These are phyloP conservation scores for Alsophila aescularia DNA, from an alignment of 2,888 invertebrate species.

Conservation along the genomic window DNA sequence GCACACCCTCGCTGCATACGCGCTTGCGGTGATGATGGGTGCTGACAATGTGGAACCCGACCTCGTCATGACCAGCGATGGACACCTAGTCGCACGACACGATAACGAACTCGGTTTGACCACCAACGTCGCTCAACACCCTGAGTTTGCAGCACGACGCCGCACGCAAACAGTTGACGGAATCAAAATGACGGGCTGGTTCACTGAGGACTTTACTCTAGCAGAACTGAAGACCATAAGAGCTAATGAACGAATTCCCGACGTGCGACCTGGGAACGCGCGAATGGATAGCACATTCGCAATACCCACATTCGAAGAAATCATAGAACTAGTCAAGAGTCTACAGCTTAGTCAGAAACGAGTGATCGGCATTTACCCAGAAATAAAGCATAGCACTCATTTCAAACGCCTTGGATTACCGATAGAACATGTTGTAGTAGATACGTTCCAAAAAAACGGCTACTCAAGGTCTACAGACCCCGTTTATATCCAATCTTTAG, in stretches of 20 bases:
- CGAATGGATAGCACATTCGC: slow-evolving; percentile 64
- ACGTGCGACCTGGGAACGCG: slow-evolving; percentile 67
- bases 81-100: slow-evolving; percentile 66
- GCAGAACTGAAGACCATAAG: slow-evolving; percentile 72
- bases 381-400: slow-evolving; percentile 71
- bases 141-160: slow-evolving; percentile 62
- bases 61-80: slow-evolving; percentile 73
- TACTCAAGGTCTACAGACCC: slow-evolving; percentile 60
- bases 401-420: slow-evolving; percentile 62
- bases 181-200: slow-evolving; percentile 63
- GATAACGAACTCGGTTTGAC: slow-evolving; percentile 70
- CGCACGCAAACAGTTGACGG: slow-evolving; percentile 65
- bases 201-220: slow-evolving; percentile 75
- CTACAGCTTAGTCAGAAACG: slow-evolving; percentile 64
- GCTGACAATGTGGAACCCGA: slow-evolving; percentile 77
- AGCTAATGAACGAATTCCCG: slow-evolving; percentile 65
- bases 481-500: slow-evolving; percentile 76
- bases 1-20: slow-evolving; percentile 74
- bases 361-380: slow-evolving; percentile 72
- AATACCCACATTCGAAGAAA: slow-evolving; percentile 71
- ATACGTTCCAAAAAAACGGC: slow-evolving; percentile 63
- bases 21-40: slow-evolving; percentile 72
- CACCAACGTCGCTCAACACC: slow-evolving; percentile 61
- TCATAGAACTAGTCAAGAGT: slow-evolving; percentile 68
- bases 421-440: slow-evolving; percentile 64